Percentiles rank a stretch among this genome's conserved stretches.
phyloP scores from a whole-genome alignment of 1,140 invertebrate species.

The Scaptomyza hsui region DNA sequence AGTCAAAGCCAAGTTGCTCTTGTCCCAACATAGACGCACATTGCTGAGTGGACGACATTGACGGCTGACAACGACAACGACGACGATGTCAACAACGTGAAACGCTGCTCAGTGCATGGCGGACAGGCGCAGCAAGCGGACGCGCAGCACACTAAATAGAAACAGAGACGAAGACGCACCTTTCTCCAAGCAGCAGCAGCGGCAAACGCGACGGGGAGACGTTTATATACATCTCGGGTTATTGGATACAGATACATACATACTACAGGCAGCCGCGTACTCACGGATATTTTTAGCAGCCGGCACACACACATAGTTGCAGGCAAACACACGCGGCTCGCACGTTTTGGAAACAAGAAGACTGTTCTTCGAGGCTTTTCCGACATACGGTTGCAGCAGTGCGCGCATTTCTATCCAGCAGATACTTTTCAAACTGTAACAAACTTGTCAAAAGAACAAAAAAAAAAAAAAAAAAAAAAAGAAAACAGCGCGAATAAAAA shows the following conservation, averaged over 20 bases:
- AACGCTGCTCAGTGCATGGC: slow-evolving; percentile 69
- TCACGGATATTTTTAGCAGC: slow-evolving; percentile 80
- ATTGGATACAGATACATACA: slow-evolving; percentile 73
- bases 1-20: slow-evolving; percentile 68
- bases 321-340: slow-evolving; percentile 65
- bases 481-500: slow-evolving; percentile 18
- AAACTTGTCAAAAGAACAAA: slow-evolving; percentile 21
- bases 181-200: slow-evolving; percentile 54
- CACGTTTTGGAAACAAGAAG: slow-evolving; percentile 70
- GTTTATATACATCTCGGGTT: slow-evolving; percentile 56
- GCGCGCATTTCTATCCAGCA: slow-evolving; percentile 3
- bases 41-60: slow-evolving; percentile 54
- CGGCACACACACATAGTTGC: slow-evolving; percentile 35
- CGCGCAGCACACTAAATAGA: slow-evolving; percentile 49
- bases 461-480: slow-evolving; percentile 18
- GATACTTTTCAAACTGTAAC: slow-evolving; percentile 18
- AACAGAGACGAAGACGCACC: slow-evolving; percentile 38
- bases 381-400: slow-evolving; percentile 23
- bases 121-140: slow-evolving; percentile 74
- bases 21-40: slow-evolving; percentile 49
- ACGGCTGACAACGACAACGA: slow-evolving; percentile 31
- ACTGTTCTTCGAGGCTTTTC: slow-evolving; percentile 55
- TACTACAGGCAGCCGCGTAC: slow-evolving; percentile 49
- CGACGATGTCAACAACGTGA: slow-evolving; percentile 24
- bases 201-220: slow-evolving; percentile 23